A percentile compares a stretch with the other conserved stretches of the same genome.
Evolutionary conservation across 2,797 vertebrate species (phyloP).

Genomic region (Cynodonichthys magdalenae): DNA sequence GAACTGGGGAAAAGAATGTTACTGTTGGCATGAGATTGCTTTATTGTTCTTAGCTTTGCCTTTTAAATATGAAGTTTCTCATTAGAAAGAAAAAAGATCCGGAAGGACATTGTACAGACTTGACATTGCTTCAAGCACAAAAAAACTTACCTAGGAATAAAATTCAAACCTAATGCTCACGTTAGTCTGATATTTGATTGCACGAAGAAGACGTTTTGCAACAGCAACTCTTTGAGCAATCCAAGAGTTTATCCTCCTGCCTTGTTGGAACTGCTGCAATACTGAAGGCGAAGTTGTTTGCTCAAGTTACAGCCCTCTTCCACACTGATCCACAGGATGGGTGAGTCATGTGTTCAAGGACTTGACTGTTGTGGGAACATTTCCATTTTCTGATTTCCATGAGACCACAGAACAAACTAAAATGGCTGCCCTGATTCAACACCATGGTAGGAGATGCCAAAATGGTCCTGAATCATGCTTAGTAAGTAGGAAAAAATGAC

Average conservation of each 20-base stretch:
- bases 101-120: slow-evolving; percentile 1
- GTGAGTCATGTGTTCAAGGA: slow-evolving; percentile 80
- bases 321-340: slow-evolving; percentile 75
- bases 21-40: slow-evolving; percentile 71
- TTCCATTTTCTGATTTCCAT: slow-evolving; percentile 82
- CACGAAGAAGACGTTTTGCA: slow-evolving; percentile 15
- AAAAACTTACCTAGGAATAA: not conserved
- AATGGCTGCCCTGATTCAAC: slow-evolving; percentile 76
- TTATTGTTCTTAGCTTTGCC: slow-evolving; percentile 76
- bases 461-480: slow-evolving; percentile 50
- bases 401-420: slow-evolving; percentile 75
- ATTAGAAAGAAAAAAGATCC: slow-evolving; percentile 42
- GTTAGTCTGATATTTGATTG: slow-evolving; percentile 17
- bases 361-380: slow-evolving; percentile 73
- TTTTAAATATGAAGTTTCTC: slow-evolving; percentile 68
- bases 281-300: slow-evolving; percentile 64
- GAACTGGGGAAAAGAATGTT: slow-evolving; percentile 66
- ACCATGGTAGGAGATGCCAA: slow-evolving; percentile 50
- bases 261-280: slow-evolving; percentile 45
- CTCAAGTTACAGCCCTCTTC: slow-evolving; percentile 73
- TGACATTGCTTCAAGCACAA: not conserved
- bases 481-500: slow-evolving; percentile 65
- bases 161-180: not conserved
- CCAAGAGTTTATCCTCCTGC: slow-evolving; percentile 55
- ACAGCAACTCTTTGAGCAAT: slow-evolving; percentile 44